phyloP scores from a whole-genome alignment of 2,888 invertebrate species.

The Stenodera caucasica region DNA sequence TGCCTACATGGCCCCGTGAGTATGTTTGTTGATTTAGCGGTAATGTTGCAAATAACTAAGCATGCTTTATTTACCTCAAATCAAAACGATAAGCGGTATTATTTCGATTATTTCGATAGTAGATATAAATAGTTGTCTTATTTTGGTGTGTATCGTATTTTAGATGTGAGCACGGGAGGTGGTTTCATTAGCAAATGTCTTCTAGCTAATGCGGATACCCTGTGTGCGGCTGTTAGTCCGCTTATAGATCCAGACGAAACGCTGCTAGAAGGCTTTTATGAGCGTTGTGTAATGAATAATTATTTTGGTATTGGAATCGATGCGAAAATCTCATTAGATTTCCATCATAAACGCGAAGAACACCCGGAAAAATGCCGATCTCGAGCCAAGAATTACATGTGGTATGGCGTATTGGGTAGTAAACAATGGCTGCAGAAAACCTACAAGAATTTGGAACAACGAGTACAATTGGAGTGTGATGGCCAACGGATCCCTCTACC shows the following conservation, averaged over 20 bases:
- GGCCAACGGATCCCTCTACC: constrained; percentile 94
- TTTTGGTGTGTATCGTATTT: constrained; percentile 33
- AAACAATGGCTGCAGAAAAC: constrained; percentile 86
- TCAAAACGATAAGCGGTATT: too few relatives aligned
- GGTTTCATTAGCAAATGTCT: constrained; percentile 95
- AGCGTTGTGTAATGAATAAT: constrained; percentile 97
- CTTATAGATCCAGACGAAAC: constrained; percentile 92
- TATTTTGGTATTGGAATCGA: constrained; percentile 98
- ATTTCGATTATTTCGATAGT: background rate
- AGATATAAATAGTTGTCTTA: background rate
- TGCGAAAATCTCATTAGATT: constrained; percentile 95
- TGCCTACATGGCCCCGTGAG: constrained; percentile 87
- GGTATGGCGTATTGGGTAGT: constrained; percentile 83
- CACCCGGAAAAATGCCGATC: constrained; percentile 96
- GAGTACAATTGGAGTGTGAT: constrained; percentile 94
- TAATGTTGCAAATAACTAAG: too few relatives aligned
- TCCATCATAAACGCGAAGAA: constrained; percentile 95
- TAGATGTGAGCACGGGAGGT: constrained; percentile 70
- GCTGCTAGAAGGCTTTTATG: constrained; percentile 84
- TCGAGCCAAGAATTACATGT: constrained; percentile 94
- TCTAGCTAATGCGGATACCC: constrained; percentile 92
- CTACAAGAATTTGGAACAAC: constrained; percentile 93
- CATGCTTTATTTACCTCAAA: too few relatives aligned
- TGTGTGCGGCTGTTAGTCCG: constrained; percentile 95
- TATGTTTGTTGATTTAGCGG: constrained; percentile 17